Conservation (phyloP, 2,888 invertebrate genomes). For the Drosophila macrothrix region DNA sequence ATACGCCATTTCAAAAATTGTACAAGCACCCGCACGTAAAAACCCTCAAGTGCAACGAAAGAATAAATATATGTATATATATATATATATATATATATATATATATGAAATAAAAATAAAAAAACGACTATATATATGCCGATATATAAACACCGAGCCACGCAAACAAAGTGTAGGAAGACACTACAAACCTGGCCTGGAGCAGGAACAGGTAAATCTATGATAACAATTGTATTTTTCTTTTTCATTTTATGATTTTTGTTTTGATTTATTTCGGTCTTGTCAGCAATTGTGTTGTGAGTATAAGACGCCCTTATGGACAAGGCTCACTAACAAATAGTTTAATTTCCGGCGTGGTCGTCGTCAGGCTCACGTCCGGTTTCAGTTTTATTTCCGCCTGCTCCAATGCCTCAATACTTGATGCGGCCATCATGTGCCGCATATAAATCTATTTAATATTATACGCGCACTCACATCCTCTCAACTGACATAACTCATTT, state of each 20-base stretch:
- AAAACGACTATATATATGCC: background rate
- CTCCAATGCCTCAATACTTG: slow-evolving; percentile 16
- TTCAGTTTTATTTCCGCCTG: slow-evolving; percentile 76
- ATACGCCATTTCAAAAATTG: slow-evolving; percentile 40
- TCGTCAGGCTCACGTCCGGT: slow-evolving; percentile 71
- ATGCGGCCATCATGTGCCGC: slow-evolving; percentile 34
- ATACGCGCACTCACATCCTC: slow-evolving; percentile 29
- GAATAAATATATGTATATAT: background rate
- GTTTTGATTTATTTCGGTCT: slow-evolving; percentile 38
- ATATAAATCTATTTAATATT: slow-evolving; percentile 62
- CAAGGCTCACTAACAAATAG: slow-evolving; percentile 63
- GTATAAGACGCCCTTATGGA: background rate
- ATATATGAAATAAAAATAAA: background rate
- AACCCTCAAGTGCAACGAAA: slow-evolving; percentile 18
- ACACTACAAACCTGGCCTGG: slow-evolving; percentile 1
- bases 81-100: slow-evolving; percentile 1
- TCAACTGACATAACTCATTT: slow-evolving; percentile 49
- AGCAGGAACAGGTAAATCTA: slow-evolving; percentile 23
- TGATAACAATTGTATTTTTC: slow-evolving; percentile 2
- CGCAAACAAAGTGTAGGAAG: slow-evolving; percentile 4
- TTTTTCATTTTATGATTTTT: background rate
- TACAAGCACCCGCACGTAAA: slow-evolving; percentile 28
- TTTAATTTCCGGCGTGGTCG: slow-evolving; percentile 75
- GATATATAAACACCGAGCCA: background rate
- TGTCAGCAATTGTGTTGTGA: slow-evolving; percentile 38